phyloP scores from a whole-genome alignment of 2,888 invertebrate genomes.

The Pristionchus japonicus region DNA sequence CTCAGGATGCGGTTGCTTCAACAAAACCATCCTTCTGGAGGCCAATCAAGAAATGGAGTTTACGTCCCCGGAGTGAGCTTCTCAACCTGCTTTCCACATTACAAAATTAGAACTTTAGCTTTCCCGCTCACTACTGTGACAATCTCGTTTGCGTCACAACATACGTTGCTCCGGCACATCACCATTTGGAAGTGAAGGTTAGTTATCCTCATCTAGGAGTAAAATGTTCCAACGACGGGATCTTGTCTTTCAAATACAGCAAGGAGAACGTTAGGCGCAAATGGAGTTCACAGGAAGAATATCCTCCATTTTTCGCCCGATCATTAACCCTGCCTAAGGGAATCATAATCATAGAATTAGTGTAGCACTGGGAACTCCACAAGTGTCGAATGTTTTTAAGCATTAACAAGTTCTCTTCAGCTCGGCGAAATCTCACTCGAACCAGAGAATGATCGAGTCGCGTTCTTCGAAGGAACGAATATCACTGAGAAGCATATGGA shows the following conservation, averaged over 20 bases:
- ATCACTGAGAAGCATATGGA: slow-evolving; percentile 18
- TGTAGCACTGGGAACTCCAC: neutral
- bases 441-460: slow-evolving; percentile 1
- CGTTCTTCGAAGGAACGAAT: slow-evolving; percentile 12
- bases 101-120: neutral
- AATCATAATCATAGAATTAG: too few species aligned
- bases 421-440: neutral
- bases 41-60: neutral
- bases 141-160: neutral
- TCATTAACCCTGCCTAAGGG: too few species aligned
- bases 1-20: neutral
- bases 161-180: neutral
- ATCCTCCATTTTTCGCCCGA: too few species aligned
- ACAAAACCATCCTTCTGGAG: neutral
- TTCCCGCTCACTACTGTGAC: neutral
- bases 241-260: too few species aligned
- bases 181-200: slow-evolving; percentile 29
- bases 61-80: neutral
- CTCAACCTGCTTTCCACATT: neutral
- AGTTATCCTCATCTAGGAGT: neutral
- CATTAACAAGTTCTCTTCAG: neutral
- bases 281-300: too few species aligned
- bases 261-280: too few species aligned
- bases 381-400: neutral
- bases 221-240: neutral